Evolutionary conservation across 2,797 vertebrate genomes (phyloP).

Genomic region (Manis pentadactyla): DNA sequence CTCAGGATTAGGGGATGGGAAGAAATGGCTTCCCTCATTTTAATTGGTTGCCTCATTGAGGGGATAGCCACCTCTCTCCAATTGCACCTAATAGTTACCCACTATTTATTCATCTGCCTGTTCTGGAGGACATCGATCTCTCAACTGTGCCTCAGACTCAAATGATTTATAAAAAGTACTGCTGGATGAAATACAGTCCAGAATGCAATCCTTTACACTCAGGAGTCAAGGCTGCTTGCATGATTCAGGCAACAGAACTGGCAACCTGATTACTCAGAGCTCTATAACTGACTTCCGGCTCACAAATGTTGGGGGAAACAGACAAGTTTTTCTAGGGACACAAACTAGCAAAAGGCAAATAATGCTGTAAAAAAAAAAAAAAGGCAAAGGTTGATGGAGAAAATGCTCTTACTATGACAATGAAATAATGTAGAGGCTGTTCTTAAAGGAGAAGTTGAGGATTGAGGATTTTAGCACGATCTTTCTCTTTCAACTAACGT

Average conservation of each 20-base stretch:
- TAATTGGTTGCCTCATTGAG: conserved; percentile 26
- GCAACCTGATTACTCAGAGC: conserved; percentile 20
- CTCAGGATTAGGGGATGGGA: neutral
- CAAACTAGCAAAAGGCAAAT: neutral
- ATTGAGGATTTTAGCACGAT: neutral
- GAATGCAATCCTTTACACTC: neutral
- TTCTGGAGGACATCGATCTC: conserved; percentile 34
- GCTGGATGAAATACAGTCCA: neutral
- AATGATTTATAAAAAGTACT: neutral
- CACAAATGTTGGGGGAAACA: accelerated
- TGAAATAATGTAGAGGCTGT: neutral
- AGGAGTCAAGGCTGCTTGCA: neutral
- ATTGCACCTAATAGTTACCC: conserved; percentile 60
- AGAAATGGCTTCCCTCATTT: conserved; percentile 58
- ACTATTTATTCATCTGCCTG: conserved; percentile 81
- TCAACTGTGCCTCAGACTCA: conserved; percentile 12
- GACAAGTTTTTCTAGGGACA: neutral
- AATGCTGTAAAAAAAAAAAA: neutral
- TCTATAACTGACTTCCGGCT: conserved; percentile 38
- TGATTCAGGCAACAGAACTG: neutral
- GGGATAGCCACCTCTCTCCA: conserved; percentile 13
- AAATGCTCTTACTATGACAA: neutral
- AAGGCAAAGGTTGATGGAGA: neutral
- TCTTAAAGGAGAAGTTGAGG: conserved; percentile 43
- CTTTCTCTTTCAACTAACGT: neutral